Conservation (phyloP, 2,797 vertebrate species). For the Oceanodroma leucorhoa region DNA sequence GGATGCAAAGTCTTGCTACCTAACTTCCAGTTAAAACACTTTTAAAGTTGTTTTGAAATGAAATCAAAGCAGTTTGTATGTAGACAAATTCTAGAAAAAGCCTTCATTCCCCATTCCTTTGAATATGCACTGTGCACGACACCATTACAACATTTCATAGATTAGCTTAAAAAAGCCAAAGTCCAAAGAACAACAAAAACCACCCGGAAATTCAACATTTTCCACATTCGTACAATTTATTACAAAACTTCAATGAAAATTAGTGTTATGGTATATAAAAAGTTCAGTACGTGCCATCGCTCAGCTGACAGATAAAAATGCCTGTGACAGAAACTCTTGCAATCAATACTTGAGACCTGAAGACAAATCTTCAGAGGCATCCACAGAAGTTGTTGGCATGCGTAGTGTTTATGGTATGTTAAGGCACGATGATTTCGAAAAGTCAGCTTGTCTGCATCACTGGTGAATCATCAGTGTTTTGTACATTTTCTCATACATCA, state of each 20-base stretch:
- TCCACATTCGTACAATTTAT: conserved; percentile 59
- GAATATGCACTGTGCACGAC: rapidly evolving
- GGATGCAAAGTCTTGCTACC: neutral
- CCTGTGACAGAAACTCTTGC: neutral
- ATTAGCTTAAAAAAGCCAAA: neutral
- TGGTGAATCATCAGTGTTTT: neutral
- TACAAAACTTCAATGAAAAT: conserved; percentile 58
- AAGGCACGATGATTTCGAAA: conserved; percentile 47
- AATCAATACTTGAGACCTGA: neutral
- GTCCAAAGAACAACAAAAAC: neutral
- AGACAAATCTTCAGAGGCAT: neutral
- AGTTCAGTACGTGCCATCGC: neutral
- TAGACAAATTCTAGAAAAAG: neutral
- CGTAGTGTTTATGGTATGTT: neutral
- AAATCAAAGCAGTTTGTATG: neutral
- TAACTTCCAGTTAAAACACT: neutral
- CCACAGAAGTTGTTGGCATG: neutral
- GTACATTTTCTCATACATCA: neutral
- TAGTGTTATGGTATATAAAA: conserved; percentile 62
- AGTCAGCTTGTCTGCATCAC: neutral
- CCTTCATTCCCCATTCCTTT: neutral
- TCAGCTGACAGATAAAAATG: conserved; percentile 6
- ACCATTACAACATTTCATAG: neutral
- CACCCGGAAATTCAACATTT: neutral
- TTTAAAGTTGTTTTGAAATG: neutral